Percentiles rank a stretch among this genome's conserved stretches.
Evolutionary conservation across 2,888 invertebrate species (phyloP).

Genomic region (Lucinisca nassula): DNA sequence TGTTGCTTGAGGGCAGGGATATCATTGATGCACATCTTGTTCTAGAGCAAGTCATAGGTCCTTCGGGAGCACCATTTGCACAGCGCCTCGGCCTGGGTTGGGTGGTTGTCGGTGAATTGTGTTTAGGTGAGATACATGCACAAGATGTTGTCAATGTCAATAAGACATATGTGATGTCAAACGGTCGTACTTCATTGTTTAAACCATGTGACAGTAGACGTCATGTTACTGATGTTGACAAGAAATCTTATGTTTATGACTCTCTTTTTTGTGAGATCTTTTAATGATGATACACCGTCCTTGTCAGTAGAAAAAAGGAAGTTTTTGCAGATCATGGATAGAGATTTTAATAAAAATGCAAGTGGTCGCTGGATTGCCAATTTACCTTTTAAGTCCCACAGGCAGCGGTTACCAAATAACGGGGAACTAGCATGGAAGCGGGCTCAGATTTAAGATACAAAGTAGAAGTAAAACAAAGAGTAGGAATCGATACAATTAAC

Average conservation of each 20-base stretch:
- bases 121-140: conserved; percentile 45
- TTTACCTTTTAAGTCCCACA: too few species aligned
- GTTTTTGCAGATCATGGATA: conserved; percentile 48
- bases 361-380: conserved; percentile 48
- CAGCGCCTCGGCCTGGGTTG: conserved; percentile 27
- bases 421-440: too few species aligned
- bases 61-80: conserved; percentile 28
- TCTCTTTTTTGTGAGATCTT: conserved; percentile 14
- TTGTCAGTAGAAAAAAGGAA: conserved; percentile 26
- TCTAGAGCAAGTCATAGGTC: conserved; percentile 28
- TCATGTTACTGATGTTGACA: too few species aligned
- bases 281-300: neutral
- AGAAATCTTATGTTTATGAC: neutral
- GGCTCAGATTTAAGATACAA: too few species aligned
- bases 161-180: conserved; percentile 19
- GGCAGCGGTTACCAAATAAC: too few species aligned
- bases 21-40: conserved; percentile 32
- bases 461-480: too few species aligned
- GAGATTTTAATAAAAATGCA: conserved; percentile 19
- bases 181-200: conserved; percentile 41
- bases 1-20: conserved; percentile 32
- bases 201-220: conserved; percentile 30
- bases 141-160: conserved; percentile 29
- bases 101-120: conserved; percentile 51
- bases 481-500: too few species aligned